A percentile compares a stretch with the other conserved stretches of the same genome.
These are phyloP conservation scores for Calliphora vicina DNA, from an alignment of 1,140 invertebrate genomes.

Conservation along the genomic window DNA sequence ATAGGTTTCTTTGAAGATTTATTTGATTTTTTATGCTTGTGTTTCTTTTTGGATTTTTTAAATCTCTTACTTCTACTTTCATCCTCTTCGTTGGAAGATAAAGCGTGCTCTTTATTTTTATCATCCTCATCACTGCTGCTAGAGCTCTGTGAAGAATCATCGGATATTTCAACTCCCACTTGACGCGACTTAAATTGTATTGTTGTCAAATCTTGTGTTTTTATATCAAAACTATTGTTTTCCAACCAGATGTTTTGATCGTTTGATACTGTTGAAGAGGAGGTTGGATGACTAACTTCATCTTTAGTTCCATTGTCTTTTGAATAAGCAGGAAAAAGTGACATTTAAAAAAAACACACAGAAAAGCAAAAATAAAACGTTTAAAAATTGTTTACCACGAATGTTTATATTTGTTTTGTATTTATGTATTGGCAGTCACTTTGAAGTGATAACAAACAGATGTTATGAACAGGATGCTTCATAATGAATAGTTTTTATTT, in stretches of 20 bases:
- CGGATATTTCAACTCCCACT: too few species aligned
- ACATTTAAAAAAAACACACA: not conserved
- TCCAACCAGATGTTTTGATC: slow-evolving; percentile 17
- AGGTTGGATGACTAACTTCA: not conserved
- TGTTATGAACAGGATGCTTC: not conserved
- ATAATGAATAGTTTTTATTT: not conserved
- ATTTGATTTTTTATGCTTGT: not conserved
- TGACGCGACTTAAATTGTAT: not conserved
- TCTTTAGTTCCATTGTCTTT: not conserved
- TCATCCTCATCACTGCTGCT: not conserved
- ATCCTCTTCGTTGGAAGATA: not conserved
- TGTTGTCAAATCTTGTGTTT: not conserved
- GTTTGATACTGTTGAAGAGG: not conserved
- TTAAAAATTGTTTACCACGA: not conserved
- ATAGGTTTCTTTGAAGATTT: not conserved
- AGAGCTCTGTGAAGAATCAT: not conserved
- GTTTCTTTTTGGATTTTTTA: slow-evolving; percentile 20
- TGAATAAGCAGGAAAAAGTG: slow-evolving; percentile 32
- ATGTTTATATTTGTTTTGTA: not conserved
- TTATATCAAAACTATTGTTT: slow-evolving; percentile 26
- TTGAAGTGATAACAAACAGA: not conserved
- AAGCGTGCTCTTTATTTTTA: not conserved
- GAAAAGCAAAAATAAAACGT: not conserved
- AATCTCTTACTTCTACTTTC: not conserved
- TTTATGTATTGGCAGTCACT: not conserved